These are phyloP conservation scores for Drosophila lutescens DNA, from an alignment of 2,888 invertebrate genomes.

Conservation along the genomic window DNA sequence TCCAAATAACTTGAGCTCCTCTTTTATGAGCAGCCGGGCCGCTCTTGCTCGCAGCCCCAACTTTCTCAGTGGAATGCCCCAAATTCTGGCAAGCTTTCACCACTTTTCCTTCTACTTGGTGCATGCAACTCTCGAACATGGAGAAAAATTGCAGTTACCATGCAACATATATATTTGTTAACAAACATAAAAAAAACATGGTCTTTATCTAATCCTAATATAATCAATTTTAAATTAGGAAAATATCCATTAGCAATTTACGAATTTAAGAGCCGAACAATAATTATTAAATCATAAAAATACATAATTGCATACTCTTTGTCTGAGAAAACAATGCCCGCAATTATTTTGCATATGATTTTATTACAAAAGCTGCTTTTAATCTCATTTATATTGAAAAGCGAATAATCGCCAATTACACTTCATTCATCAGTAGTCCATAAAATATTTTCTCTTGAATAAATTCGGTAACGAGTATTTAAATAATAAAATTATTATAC, in stretches of 20 bases:
- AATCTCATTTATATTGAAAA: background rate
- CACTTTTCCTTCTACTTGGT: constrained; percentile 10
- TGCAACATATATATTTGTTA: background rate
- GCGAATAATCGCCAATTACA: background rate
- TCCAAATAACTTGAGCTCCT: constrained; percentile 48
- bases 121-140: constrained; percentile 6
- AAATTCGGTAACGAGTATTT: background rate
- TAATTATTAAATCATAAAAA: background rate
- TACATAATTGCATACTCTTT: background rate
- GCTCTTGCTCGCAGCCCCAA: constrained; percentile 11
- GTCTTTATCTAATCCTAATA: background rate
- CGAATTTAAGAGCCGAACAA: background rate
- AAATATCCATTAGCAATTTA: background rate
- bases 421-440: background rate
- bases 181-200: no score
- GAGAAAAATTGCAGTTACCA: constrained; percentile 2
- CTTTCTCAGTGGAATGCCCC: constrained; percentile 46
- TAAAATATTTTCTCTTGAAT: background rate
- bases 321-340: background rate
- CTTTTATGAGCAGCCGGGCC: constrained; percentile 19
- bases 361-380: background rate
- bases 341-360: background rate
- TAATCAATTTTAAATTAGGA: background rate
- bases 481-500: background rate
- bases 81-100: constrained; percentile 39